Percentiles rank a stretch among this genome's conserved stretches.
Evolutionary conservation across 2,113 vertebrate species (phyloP).

Genomic region (Rhinoderma darwinii): DNA sequence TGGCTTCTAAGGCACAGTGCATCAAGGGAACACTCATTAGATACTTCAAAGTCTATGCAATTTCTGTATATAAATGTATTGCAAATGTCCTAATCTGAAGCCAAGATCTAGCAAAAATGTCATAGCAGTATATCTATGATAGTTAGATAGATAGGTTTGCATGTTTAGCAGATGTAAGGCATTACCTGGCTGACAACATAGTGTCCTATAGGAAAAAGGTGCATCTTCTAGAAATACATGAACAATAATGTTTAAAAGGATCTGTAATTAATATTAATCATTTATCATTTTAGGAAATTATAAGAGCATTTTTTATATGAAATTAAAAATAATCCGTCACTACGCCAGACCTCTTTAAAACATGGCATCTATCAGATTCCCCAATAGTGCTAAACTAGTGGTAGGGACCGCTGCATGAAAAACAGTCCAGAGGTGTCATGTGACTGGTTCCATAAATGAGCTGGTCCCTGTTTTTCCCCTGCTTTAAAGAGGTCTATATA

Average conservation of each 20-base stretch:
- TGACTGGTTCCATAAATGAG: too few species aligned
- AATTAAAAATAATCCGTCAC: too few species aligned
- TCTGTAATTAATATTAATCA: background rate
- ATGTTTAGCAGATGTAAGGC: background rate
- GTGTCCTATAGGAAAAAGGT: background rate
- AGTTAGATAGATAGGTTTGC: background rate
- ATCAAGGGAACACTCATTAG: background rate
- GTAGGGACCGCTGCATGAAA: too few species aligned
- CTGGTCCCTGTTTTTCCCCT: too few species aligned
- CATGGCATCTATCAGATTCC: too few species aligned
- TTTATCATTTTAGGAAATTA: background rate
- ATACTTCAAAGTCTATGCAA: slow-evolving; percentile 12
- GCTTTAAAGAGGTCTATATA: too few species aligned
- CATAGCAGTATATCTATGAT: background rate
- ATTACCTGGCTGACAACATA: background rate
- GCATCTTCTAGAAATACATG: background rate
- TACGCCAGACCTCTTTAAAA: too few species aligned
- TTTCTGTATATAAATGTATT: slow-evolving; percentile 6
- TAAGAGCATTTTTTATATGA: background rate
- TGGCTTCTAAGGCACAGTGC: slow-evolving; percentile 21
- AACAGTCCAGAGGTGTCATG: too few species aligned
- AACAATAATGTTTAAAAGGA: too few species aligned
- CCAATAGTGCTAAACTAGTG: too few species aligned
- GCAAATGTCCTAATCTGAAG: background rate
- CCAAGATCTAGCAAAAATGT: background rate